A percentile compares a stretch with the other conserved stretches of the same genome.
Evolutionary conservation across 2,797 vertebrate species (phyloP).

Genomic region (Eulemur albifrons): DNA sequence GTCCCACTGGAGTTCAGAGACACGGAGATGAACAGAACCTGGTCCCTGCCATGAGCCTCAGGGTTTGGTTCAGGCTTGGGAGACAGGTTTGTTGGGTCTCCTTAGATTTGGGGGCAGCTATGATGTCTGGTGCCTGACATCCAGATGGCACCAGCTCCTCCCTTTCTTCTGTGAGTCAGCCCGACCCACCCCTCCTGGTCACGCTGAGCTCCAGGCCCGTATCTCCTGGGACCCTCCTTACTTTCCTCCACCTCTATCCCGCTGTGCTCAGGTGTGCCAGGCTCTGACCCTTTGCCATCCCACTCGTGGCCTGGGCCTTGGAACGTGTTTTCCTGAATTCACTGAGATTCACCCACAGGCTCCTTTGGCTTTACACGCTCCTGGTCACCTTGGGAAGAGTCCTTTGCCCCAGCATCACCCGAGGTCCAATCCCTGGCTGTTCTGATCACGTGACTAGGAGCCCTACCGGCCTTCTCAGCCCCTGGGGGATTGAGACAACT

Average conservation of each 20-base stretch:
- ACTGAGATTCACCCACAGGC: neutral
- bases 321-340: neutral
- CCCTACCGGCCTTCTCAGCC: neutral
- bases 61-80: neutral
- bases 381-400: neutral
- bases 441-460: neutral
- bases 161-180: neutral
- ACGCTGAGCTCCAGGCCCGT: neutral
- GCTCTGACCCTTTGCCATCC: neutral
- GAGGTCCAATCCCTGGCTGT: neutral
- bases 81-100: neutral
- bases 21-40: neutral
- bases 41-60: neutral
- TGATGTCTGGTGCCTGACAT: neutral
- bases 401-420: neutral
- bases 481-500: neutral
- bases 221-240: neutral
- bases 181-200: neutral
- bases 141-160: neutral
- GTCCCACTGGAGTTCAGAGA: neutral
- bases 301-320: neutral
- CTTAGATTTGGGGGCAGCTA: neutral
- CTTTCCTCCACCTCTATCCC: neutral
- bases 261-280: neutral
- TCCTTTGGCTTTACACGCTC: neutral